Evolutionary conservation across 2,797 vertebrate genomes (phyloP), one percentile per base, ranked within the genome.

Genomic region (Cercopithecus neglectus): DNA sequence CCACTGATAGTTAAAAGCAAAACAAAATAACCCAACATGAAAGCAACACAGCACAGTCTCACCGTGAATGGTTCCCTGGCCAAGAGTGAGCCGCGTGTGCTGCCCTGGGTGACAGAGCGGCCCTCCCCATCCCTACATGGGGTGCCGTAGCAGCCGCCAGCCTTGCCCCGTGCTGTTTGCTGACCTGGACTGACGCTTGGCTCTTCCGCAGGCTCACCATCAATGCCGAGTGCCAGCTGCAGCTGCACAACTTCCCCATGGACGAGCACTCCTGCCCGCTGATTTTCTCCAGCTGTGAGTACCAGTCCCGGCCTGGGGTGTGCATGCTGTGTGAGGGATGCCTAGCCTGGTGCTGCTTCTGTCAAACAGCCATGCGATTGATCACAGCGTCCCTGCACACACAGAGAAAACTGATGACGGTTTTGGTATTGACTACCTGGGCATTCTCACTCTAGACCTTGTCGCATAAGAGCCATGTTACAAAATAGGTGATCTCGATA

Each of bases 281-380:
- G 98, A 99, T 99, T 98, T 99, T 99, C 99, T 99, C 99, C 98
- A 99, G 99, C 99, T 99, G 99, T 99, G 98, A 99, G 99, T 99
- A 99, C 92, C 22, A 1, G 30, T 96, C 16, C 22, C 16, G 82
- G 96, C 79, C 0, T 1, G 21, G 30, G 19, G 0, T 2, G 2
- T 36, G 3, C 53, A 17, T 2, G 0, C 0, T 72, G 41, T 13
- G 33, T n/a, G 76, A 19, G 13, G 14, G 0, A 0, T 26, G 36
- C 97, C 92, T 67, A 16, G 11, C 39, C n/a, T 3, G 61, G 33
- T 19, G 59, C 28, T 91, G 55, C 17, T 90, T 90, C 59, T 67
- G 2, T 78, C 44, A n/a, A 26, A 36, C 61, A 89, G 28, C 67
- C 91, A 2, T 19, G 1, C 1, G 0, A 22, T 16, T 30, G 39